Base-by-base conservation (phyloP, 2,888 invertebrate species). In the Watsonalla cultraria region DNA sequence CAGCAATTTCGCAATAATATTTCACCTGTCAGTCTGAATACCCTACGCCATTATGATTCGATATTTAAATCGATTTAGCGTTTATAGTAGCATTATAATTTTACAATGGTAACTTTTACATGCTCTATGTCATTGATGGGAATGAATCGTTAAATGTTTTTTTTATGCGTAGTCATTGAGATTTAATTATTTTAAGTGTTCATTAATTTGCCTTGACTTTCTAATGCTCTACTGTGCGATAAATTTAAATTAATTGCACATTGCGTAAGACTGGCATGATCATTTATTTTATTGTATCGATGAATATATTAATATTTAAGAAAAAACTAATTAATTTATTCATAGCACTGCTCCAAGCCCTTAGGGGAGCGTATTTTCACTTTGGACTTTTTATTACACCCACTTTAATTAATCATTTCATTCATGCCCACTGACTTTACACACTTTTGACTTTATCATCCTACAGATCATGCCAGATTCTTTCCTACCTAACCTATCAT, bases 161-260 rank as follows among this genome's bases (percentile, higher is more conserved):
- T 47, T 56, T 64, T 60, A 53, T 61, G 74, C 73, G 45, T 7
- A 68, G 65, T 69, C 69, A 71, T 67, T 61, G 61, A 37, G 60
- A 58, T 61, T 64, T 73, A 70, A 72, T 74, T 72, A 71, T 68
- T 66, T 65, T 65, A 62, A 61, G 60, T 56, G 59, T 56, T 63
- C 60, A 64, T 66, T 69, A 64, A 68, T 72, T 68, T 64, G 70
- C 68, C 56, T 57, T 56, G 62, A 68, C 78, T 82, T 81, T 82
- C 80, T 76, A 77, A 75, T 66, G 59, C 62, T 56, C 60, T 48
- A 53, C 58, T 63, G 57, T 61, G 54, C 57, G 56, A 60, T 69
- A 56, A 59, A 61, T 64, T 55, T 53, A 54, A 57, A 53, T 56
- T 54, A 58, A 60, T 56, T 53, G n/a, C 55, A 54, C 47, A 47